Evolutionary conservation across 1,140 invertebrate species (phyloP).

Genomic region (Palaemon carinicauda): DNA sequence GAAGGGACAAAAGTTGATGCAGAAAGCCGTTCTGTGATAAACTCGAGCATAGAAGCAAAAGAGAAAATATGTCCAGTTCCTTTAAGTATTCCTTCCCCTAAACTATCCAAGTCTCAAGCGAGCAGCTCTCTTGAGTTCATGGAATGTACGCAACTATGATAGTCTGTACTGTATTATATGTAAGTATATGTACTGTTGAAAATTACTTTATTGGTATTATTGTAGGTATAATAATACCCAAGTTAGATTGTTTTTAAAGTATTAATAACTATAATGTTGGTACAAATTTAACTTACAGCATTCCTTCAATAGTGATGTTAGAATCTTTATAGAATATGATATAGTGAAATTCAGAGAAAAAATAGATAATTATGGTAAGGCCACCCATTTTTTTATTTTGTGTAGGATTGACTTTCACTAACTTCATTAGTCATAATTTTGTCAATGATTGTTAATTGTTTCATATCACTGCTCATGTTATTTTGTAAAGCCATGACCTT

Average conservation of each 20-base stretch:
- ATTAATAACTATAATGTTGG: slow-evolving; percentile 7
- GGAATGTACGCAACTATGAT: slow-evolving; percentile 50
- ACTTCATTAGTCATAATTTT: no score
- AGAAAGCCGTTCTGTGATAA: background rate
- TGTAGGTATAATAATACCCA: background rate
- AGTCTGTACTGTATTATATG: background rate
- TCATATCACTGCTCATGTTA: no score
- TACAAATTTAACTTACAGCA: slow-evolving; percentile 46
- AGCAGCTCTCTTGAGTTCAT: slow-evolving; percentile 17
- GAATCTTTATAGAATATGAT: background rate
- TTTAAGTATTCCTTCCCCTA: background rate
- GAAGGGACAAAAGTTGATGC: no score
- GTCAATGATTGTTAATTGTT: no score
- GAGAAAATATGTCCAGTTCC: background rate
- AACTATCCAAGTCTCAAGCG: slow-evolving; percentile 18
- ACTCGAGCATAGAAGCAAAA: background rate
- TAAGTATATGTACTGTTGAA: no score
- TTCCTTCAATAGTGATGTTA: slow-evolving; percentile 51
- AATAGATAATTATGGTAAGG: no score
- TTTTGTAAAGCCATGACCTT: no score
- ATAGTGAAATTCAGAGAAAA: no score
- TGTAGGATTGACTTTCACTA: no score
- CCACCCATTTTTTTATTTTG: no score
- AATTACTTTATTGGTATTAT: no score
- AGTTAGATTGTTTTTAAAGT: background rate